Evolutionary conservation across 2,797 vertebrate species (phyloP).

Genomic region (Manis pentadactyla): DNA sequence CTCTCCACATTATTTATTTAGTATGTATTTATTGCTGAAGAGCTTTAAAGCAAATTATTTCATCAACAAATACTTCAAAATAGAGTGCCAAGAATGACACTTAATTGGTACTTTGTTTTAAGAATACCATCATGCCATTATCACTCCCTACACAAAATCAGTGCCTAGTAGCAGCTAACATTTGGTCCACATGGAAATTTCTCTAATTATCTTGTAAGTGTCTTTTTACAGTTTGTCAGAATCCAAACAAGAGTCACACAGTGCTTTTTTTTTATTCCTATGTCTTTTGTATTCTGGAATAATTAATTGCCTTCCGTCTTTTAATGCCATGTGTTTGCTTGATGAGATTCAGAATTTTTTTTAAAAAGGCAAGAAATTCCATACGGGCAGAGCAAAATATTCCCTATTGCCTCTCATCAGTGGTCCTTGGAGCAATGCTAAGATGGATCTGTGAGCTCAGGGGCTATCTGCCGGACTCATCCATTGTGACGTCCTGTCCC

Average conservation of each 20-base stretch:
- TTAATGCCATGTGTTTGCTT: not conserved
- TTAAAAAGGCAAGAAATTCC: not conserved
- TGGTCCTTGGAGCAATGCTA: too few relatives aligned
- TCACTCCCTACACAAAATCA: not conserved
- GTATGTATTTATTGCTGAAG: not conserved
- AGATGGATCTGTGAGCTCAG: not conserved
- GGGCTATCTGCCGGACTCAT: not conserved
- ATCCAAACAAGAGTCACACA: not conserved
- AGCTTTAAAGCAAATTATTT: not conserved
- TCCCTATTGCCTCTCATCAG: not conserved
- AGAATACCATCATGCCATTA: not conserved
- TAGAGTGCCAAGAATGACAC: not conserved
- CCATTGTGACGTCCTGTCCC: not conserved
- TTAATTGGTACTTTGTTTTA: not conserved
- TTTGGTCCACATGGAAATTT: not conserved
- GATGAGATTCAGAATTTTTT: not conserved
- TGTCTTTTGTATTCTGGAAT: not conserved
- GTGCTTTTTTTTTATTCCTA: not conserved
- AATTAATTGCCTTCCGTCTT: not conserved
- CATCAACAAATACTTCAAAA: not conserved
- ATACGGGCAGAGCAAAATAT: not conserved
- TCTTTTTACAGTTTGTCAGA: not conserved
- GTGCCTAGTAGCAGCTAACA: not conserved
- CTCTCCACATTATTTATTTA: not conserved
- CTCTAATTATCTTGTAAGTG: not conserved